Base-by-base conservation (phyloP, 2,113 vertebrate genomes). In the Saguinus midas region DNA sequence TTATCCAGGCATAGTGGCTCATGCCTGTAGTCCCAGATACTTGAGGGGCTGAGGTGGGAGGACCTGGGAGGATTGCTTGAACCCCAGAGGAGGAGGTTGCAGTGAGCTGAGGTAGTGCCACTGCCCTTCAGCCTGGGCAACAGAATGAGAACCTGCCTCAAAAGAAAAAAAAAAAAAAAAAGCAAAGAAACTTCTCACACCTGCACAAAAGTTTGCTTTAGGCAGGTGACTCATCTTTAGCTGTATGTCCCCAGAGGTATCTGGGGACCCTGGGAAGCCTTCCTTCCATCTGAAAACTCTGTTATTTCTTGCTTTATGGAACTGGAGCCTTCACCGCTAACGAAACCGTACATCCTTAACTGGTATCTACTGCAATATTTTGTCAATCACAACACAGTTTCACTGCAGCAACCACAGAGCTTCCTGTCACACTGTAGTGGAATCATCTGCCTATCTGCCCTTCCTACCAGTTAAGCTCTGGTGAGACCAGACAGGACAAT, bases 381-480 rank as follows among this genome's bases (percentile, higher is more conserved):
- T 61, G 73, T 73, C 95, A 43, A 16, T 61, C 16, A 23, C 14
- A 20, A 16, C 6, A 45, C 35, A 58, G 18, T 29, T 18, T 43
- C 64, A 35, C 0, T 0, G 5, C 32, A n/a, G 32, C 37, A 52
- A n/a, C 55, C 61, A 29, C 73, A 32, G 50, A 29, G 1, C 29
- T 1, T 20, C 23, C 50, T 9, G 0, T 37, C 20, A 0, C 83
- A 8, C 0, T 4, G 14, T 6, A 43, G 40, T 20, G 5, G 52
- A 81, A 57, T 4, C 23, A 3, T 40, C 37, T 50, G 37, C 29
- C 80, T 12, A 9, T 52, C 78, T 43, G 40, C 10, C 23, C 40
- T 70, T 61, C 14, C 25, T 21, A 35, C 35, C 13, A 88, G 80
- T 21, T 16, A n/a, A 45, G 35, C 85, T 50, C 68, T n/a, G 18